phyloP scores from a whole-genome alignment of 2,888 invertebrate genomes.

The Epsilonema sp. region DNA sequence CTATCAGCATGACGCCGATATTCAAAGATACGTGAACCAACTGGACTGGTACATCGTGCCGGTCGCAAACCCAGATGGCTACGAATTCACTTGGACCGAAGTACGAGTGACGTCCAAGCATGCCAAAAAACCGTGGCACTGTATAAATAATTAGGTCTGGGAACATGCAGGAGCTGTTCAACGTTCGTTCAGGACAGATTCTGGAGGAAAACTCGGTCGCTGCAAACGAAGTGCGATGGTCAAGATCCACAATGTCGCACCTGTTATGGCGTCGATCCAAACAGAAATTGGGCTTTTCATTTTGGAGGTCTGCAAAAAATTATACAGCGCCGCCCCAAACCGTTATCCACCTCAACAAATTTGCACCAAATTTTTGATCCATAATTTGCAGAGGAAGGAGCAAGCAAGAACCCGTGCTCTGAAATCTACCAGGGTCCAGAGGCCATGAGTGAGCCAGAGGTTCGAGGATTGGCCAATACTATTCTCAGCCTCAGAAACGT shows the following conservation, averaged over 20 bases:
- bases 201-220: too few relatives aligned
- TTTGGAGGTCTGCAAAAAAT: conserved; percentile 18
- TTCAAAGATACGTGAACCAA: conserved; percentile 15
- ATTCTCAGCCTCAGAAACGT: background rate
- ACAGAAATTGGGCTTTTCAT: conserved; percentile 21
- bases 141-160: too few relatives aligned
- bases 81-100: conserved; percentile 18
- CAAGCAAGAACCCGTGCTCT: background rate
- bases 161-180: too few relatives aligned
- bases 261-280: conserved; percentile 18
- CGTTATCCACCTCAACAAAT: too few relatives aligned
- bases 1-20: conserved; percentile 11
- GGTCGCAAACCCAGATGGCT: conserved; percentile 24
- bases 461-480: background rate
- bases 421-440: conserved; percentile 3
- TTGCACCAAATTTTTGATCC: too few relatives aligned
- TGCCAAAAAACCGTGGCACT: too few relatives aligned
- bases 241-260: too few relatives aligned
- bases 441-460: conserved; percentile 6
- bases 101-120: too few relatives aligned
- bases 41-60: conserved; percentile 25
- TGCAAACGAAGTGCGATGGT: too few relatives aligned
- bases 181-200: too few relatives aligned
- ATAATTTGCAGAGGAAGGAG: too few relatives aligned
- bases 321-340: too few relatives aligned